Base-by-base conservation (phyloP, 2,113 vertebrate genomes). In the Otocyon megalotis region DNA sequence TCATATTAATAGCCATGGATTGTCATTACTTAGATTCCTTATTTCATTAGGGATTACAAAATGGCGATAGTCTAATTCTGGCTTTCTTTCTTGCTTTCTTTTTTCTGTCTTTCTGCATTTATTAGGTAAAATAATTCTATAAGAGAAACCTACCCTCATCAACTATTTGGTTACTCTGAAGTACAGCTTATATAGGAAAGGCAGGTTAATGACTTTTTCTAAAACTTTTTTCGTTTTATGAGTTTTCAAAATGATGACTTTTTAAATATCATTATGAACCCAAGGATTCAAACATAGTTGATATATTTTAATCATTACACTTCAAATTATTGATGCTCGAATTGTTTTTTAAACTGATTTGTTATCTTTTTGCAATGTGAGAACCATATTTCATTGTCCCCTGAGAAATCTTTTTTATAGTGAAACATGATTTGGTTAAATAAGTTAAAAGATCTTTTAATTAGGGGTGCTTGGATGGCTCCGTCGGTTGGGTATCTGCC, bases 201-300 rank as follows among this genome's bases (percentile, higher is more conserved):
- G 26, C 16, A 84, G 69, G 48, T 85, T 81, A 90, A 81, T 96
- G 65, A 28, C 54, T 95, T 97, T 53, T 54, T 79, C 20, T 12
- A n/a, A 69, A 69, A 24, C 11, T 58, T 58, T 84, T 56, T 77
- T 54, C 60, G 84, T 86, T 94, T 92, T 94, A 79, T 71, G 54
- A 93, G 30, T 98, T 96, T 95, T 96, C 79, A 93, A 77, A 96
- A 87, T 93, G 97, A 88, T 94, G 17, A 48, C 62, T 71, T 74
- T 91, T 94, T 90, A 80, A 67, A 17, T 88, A 91, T 90, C 65
- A 62, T 93, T 74, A 72, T 96, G 77, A 96, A 86, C 48, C n/a
- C 43, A 80, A 58, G 16, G 50, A 90, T 88, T 97, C 82, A 95
- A 90, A 86, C 13, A 60, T 81, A 86, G 90, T 95, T 95, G 53